Conservation (phyloP, 2,888 invertebrate genomes). For the Lacanobia wlatinum region DNA sequence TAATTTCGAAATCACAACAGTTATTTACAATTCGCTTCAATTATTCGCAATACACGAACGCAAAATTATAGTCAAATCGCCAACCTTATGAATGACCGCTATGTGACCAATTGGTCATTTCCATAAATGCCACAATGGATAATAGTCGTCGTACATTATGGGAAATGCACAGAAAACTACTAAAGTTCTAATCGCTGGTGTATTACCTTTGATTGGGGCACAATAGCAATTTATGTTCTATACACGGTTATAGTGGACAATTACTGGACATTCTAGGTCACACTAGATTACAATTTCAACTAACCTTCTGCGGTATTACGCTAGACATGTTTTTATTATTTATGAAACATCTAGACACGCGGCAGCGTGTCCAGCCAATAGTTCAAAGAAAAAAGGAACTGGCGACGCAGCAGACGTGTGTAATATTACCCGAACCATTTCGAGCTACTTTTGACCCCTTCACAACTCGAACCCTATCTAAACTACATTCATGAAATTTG, state of each 20-base stretch:
- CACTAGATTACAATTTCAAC: slow-evolving; percentile 31
- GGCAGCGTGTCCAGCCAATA: too few relatives aligned
- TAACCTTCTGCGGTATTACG: slow-evolving; percentile 20
- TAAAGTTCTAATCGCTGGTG: slow-evolving; percentile 55
- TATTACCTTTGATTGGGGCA: slow-evolving; percentile 62
- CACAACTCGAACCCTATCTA: too few relatives aligned
- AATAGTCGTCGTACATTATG: slow-evolving; percentile 59
- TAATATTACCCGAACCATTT: too few relatives aligned
- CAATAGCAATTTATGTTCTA: slow-evolving; percentile 56
- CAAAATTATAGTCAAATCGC: slow-evolving; percentile 35
- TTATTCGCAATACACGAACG: not conserved
- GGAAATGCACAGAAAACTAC: slow-evolving; percentile 62
- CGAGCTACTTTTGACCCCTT: too few relatives aligned
- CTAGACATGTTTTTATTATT: not conserved
- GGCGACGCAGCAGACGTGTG: too few relatives aligned
- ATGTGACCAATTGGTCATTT: slow-evolving; percentile 54
- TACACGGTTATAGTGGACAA: slow-evolving; percentile 20
- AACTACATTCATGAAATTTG: too few relatives aligned
- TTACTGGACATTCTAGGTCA: slow-evolving; percentile 53
- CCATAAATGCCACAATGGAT: slow-evolving; percentile 48
- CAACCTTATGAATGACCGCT: slow-evolving; percentile 37
- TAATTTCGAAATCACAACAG: not conserved
- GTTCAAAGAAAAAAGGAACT: too few relatives aligned
- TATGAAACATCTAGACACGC: too few relatives aligned
- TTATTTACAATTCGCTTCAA: slow-evolving; percentile 14